Conservation (phyloP, 2,888 invertebrate genomes). For the Papilio demoleus region DNA sequence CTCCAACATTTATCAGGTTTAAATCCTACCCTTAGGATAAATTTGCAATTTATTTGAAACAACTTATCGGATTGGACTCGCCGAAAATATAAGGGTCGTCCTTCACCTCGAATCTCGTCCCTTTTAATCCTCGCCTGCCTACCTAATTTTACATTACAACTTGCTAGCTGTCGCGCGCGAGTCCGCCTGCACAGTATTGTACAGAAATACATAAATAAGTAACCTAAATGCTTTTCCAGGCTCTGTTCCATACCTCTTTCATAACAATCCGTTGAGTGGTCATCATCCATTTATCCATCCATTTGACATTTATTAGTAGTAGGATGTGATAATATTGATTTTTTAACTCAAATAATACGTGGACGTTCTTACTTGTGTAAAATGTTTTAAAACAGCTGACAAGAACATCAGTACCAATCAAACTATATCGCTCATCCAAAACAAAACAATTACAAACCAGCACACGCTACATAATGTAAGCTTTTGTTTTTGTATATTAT, state of each 20-base stretch:
- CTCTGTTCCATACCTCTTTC: too few relatives aligned
- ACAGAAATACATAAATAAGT: too few relatives aligned
- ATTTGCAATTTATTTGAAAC: constrained; percentile 30
- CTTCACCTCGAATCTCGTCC: constrained; percentile 22
- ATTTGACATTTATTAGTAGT: too few relatives aligned
- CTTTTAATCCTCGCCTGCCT: constrained; percentile 15
- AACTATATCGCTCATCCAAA: not conserved
- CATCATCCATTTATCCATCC: too few relatives aligned
- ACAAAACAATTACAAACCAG: not conserved
- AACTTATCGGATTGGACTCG: constrained; percentile 27
- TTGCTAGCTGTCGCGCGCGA: too few relatives aligned
- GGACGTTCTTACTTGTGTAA: too few relatives aligned
- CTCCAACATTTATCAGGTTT: constrained; percentile 20
- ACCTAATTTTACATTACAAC: constrained; percentile 19
- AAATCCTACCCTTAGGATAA: constrained; percentile 28
- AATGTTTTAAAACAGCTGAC: too few relatives aligned
- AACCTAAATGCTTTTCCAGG: too few relatives aligned
- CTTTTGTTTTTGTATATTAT: not conserved
- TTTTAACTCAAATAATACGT: too few relatives aligned
- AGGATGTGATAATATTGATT: too few relatives aligned
- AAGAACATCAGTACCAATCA: not conserved
- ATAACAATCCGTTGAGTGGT: too few relatives aligned
- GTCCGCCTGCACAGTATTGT: too few relatives aligned
- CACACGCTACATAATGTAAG: not conserved
- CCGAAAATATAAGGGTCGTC: constrained; percentile 27